Percentiles rank a stretch among this genome's conserved stretches.
These are phyloP conservation scores for Ammodytes dubius DNA, from an alignment of 2,113 vertebrate genomes.

Conservation along the genomic window DNA sequence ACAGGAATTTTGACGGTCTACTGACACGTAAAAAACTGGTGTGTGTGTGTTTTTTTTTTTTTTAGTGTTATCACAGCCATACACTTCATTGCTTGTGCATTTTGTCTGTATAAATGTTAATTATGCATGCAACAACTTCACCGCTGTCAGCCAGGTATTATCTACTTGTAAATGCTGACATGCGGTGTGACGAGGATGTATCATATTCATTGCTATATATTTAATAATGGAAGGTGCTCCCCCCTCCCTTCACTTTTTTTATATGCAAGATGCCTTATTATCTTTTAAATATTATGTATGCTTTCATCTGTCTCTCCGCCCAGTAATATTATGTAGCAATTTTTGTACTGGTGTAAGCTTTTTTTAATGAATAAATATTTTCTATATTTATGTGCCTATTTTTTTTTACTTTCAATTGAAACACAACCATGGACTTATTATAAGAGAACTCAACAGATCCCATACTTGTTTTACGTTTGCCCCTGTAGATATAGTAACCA, in stretches of 20 bases:
- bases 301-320: slow-evolving; percentile 78
- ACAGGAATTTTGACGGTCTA: not conserved
- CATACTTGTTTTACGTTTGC: not conserved
- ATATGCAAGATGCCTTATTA: slow-evolving; percentile 85
- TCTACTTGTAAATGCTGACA: slow-evolving; percentile 63
- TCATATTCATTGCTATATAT: slow-evolving; percentile 66
- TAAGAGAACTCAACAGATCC: not conserved
- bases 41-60: slow-evolving; percentile 2
- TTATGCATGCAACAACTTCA: slow-evolving; percentile 53
- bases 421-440: not conserved
- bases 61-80: slow-evolving; percentile 14
- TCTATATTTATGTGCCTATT: slow-evolving; percentile 79
- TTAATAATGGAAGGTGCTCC: slow-evolving; percentile 74
- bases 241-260: slow-evolving; percentile 72
- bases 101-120: slow-evolving; percentile 30
- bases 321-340: slow-evolving; percentile 88
- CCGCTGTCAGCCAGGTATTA: slow-evolving; percentile 42
- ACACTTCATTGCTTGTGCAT: slow-evolving; percentile 44
- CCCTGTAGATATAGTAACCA: too few relatives aligned
- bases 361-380: slow-evolving; percentile 88
- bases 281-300: slow-evolving; percentile 71
- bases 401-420: not conserved
- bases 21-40: not conserved
- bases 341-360: slow-evolving; percentile 83
- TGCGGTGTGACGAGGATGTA: slow-evolving; percentile 64